These are phyloP conservation scores for Fundulus diaphanus DNA, from an alignment of 2,797 vertebrate genomes.

Conservation along the genomic window DNA sequence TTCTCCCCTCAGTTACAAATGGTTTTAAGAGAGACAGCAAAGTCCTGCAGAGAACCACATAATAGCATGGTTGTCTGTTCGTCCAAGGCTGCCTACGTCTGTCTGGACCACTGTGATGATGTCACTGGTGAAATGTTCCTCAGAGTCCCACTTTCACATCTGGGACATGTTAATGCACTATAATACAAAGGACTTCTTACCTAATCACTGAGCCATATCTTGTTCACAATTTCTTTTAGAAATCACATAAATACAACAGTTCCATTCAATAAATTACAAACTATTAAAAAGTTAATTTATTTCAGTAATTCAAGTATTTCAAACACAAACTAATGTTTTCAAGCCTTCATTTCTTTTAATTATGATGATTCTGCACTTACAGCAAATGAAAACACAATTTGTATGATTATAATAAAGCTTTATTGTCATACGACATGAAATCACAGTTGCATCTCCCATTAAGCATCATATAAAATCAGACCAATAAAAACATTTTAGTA, in stretches of 20 bases:
- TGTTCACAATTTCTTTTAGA: slow-evolving; percentile 24
- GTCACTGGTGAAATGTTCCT: slow-evolving; percentile 63
- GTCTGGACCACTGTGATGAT: slow-evolving; percentile 69
- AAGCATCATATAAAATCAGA: background rate
- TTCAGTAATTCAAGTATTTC: background rate
- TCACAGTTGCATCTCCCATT: too few species aligned
- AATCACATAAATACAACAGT: slow-evolving; percentile 21
- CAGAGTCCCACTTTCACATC: slow-evolving; percentile 58
- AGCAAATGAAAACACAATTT: background rate
- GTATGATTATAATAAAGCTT: too few species aligned
- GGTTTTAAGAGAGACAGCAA: slow-evolving; percentile 62
- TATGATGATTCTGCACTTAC: background rate
- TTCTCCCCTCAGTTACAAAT: slow-evolving; percentile 67
- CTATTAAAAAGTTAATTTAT: background rate
- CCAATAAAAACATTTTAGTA: background rate
- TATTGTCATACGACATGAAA: too few species aligned
- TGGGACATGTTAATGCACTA: slow-evolving; percentile 67
- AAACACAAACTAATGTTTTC: background rate
- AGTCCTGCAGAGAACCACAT: slow-evolving; percentile 68
- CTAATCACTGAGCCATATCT: slow-evolving; percentile 43
- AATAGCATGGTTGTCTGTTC: slow-evolving; percentile 68
- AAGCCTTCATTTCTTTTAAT: background rate
- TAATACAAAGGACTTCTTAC: slow-evolving; percentile 47
- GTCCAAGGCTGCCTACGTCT: slow-evolving; percentile 60
- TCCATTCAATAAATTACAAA: background rate